Evolutionary conservation across 2,797 vertebrate genomes (phyloP), one percentile per base, ranked within the genome.

Genomic region (Jordanella pulchra): DNA sequence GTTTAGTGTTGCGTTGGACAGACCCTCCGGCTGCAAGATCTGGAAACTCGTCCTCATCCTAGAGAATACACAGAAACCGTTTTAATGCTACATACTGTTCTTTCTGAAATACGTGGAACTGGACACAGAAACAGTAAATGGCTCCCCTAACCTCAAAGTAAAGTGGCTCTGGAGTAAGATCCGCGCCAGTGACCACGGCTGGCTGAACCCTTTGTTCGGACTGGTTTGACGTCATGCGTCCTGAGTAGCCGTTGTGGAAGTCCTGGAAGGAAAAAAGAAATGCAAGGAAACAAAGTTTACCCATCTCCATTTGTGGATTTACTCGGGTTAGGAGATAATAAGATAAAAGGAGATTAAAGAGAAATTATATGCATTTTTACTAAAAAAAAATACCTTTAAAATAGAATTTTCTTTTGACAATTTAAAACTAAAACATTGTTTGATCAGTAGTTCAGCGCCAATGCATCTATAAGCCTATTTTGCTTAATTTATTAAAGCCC

Each of bases 11-110:
- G 88, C 92, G 90, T 45, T 89, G 91, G 44, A 69, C 91, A 64
- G 92, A 84, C 25, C 91, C 95, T 74, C 96, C 96, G 70, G 94
- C 90, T 50, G 92, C 94, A 17, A 98, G 89, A 76, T 97, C 96
- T 77, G 95, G 97, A 93, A 99, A 97, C 85, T 97, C 96, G 68
- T 97, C 96, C 93, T 98, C 97, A 94, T 98, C 97, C 98, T 99
- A 67, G 73, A 12, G 64, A 77, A 85, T 15, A 65, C 1, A 44
- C 15, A 73, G 15, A 84, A n/a, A 56, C 50, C 0, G 53, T 54
- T 50, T 76, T 12, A 50, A 12, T 50, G 25, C 17, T 44, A 21
- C 35, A 65, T 15, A 17, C 5, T 54, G 35, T 45, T 4, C 65
- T 21, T 13, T 27, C 5, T 12, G 18, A 32, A 35, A 17, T 11